A percentile compares a stretch with the other conserved stretches of the same genome.
Evolutionary conservation across 2,888 invertebrate genomes (phyloP).

Genomic region (Thecophora atra): DNA sequence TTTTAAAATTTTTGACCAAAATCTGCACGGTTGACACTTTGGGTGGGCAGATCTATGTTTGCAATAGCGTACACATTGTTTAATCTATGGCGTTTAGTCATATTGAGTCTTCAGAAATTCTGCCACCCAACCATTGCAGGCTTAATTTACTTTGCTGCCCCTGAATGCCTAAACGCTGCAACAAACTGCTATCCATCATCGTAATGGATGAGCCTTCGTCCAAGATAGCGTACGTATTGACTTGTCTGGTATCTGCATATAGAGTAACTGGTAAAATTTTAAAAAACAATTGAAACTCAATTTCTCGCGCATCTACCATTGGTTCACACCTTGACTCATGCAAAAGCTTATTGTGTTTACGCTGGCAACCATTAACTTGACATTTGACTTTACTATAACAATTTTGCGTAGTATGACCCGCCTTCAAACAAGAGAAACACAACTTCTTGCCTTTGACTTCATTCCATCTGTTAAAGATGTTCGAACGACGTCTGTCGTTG

Average conservation of each 20-base stretch:
- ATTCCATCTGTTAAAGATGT: no score
- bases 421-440: conserved; percentile 17
- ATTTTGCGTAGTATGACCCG: not conserved
- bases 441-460: not conserved
- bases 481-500: no score
- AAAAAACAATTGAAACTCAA: conserved; percentile 19
- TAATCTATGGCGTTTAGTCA: not conserved
- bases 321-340: no score
- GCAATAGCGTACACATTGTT: conserved; percentile 13
- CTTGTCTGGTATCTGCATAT: conserved; percentile 9
- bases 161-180: conserved; percentile 33
- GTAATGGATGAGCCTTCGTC: conserved; percentile 41
- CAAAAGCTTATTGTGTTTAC: not conserved
- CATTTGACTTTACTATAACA: not conserved
- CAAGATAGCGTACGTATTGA: conserved; percentile 26
- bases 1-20: no score
- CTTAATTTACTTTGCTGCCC: conserved; percentile 17
- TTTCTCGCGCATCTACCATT: not conserved
- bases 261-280: conserved; percentile 29
- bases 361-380: not conserved
- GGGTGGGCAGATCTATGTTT: not conserved
- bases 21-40: conserved; percentile 16
- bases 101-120: not conserved
- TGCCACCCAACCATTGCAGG: conserved; percentile 37
- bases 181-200: conserved; percentile 31